Evolutionary conservation across 1,140 invertebrate genomes (phyloP).

Genomic region (Drosophila aff.): DNA sequence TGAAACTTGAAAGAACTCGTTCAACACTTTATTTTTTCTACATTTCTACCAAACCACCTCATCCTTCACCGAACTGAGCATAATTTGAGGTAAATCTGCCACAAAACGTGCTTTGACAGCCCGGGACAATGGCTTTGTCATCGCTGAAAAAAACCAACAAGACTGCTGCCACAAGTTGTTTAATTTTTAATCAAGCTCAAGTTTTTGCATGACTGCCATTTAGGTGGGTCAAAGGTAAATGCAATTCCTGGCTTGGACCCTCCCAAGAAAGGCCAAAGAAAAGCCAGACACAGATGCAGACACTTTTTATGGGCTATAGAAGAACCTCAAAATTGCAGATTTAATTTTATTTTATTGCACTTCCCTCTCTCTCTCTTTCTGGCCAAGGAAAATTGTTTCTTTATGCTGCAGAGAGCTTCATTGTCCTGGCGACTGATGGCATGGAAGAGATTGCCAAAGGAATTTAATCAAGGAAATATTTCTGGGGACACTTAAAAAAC

Average conservation of each 20-base stretch:
- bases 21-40: neutral
- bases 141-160: neutral
- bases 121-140: conserved; percentile 29
- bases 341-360: conserved; percentile 83
- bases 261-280: conserved; percentile 23
- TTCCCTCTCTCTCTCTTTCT: conserved; percentile 14
- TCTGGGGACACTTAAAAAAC: conserved; percentile 18
- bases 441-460: conserved; percentile 22
- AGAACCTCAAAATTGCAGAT: conserved; percentile 82
- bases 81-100: conserved; percentile 62
- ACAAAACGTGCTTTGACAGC: conserved; percentile 65
- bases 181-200: conserved; percentile 74
- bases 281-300: conserved; percentile 62
- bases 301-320: conserved; percentile 74
- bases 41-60: no score
- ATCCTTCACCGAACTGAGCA: conserved; percentile 27
- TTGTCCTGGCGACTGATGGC: conserved; percentile 43
- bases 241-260: conserved; percentile 23
- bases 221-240: conserved; percentile 73
- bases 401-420: conserved; percentile 34
- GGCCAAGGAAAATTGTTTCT: conserved; percentile 75
- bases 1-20: neutral
- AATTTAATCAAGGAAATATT: conserved; percentile 56
- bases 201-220: conserved; percentile 72
- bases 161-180: conserved; percentile 50